These are phyloP conservation scores for Sparus aurata DNA, from an alignment of 2,797 vertebrate genomes.

Conservation along the genomic window DNA sequence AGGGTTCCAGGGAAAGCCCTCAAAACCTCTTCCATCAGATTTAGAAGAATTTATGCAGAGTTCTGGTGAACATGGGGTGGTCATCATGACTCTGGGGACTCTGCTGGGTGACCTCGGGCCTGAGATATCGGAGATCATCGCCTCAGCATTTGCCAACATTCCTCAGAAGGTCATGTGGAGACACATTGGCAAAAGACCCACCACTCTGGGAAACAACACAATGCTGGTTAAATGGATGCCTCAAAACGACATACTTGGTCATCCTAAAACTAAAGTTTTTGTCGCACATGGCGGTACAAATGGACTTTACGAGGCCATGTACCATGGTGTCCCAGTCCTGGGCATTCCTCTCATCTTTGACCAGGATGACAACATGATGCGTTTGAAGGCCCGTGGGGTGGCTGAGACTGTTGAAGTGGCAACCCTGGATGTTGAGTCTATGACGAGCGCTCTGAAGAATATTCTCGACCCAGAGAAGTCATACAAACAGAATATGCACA, in stretches of 20 bases:
- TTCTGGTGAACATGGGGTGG: constrained; percentile 74
- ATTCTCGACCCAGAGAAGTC: constrained; percentile 62
- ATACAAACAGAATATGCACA: constrained; percentile 72
- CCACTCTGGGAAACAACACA: constrained; percentile 74
- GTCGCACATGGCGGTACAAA: constrained; percentile 80
- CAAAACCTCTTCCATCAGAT: constrained; percentile 66
- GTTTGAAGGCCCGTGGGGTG: constrained; percentile 54
- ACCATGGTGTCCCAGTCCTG: constrained; percentile 72
- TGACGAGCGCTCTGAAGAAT: constrained; percentile 60
- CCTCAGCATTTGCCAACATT: constrained; percentile 69
- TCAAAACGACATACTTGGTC: constrained; percentile 79
- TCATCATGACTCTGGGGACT: constrained; percentile 81
- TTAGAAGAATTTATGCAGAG: constrained; percentile 77
- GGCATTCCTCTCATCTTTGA: constrained; percentile 78
- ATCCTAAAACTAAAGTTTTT: constrained; percentile 77
- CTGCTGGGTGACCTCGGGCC: constrained; percentile 59
- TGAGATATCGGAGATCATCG: constrained; percentile 63
- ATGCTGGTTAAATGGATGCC: constrained; percentile 79
- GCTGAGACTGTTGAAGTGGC: constrained; percentile 67
- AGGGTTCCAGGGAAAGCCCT: constrained; percentile 76
- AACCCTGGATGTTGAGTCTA: constrained; percentile 56
- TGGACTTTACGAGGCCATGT: constrained; percentile 77
- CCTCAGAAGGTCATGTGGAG: constrained; percentile 82
- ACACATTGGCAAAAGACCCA: constrained; percentile 61
- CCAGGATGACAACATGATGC: constrained; percentile 75